These are phyloP conservation scores for Drosophila algonquin DNA, from an alignment of 2,888 invertebrate genomes.

Conservation along the genomic window DNA sequence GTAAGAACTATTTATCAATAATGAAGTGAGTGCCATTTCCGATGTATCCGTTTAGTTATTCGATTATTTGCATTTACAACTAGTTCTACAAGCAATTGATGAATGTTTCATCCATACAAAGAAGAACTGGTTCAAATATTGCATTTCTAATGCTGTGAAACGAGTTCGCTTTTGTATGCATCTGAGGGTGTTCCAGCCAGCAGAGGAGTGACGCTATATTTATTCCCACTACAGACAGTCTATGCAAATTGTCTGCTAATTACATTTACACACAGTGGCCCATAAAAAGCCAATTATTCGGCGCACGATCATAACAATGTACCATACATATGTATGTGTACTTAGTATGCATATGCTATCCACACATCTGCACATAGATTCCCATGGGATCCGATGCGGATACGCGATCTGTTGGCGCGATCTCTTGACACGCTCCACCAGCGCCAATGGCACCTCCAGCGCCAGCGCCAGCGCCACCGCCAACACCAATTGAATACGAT, in stretches of 20 bases:
- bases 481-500: conserved; percentile 64
- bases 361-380: conserved; percentile 3
- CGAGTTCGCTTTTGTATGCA: not conserved
- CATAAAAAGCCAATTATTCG: conserved; percentile 50
- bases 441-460: conserved; percentile 16
- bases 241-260: conserved; percentile 63
- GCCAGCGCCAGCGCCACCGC: conserved; percentile 19
- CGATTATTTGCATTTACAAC: not conserved
- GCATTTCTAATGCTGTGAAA: not conserved
- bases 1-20: not conserved
- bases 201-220: not conserved
- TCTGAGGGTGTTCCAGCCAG: not conserved
- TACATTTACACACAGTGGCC: conserved; percentile 49
- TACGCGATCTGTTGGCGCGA: conserved; percentile 57
- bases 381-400: conserved; percentile 44
- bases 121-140: not conserved
- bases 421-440: conserved; percentile 71
- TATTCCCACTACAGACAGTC: conserved; percentile 20
- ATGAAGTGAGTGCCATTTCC: not conserved
- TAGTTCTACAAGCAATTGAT: not conserved
- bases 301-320: conserved; percentile 47
- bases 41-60: not conserved
- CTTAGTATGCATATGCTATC: not conserved
- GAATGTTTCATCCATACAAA: not conserved
- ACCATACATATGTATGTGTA: conserved; percentile 23